Conservation (phyloP, 2,797 vertebrate species). For the Anguilla obscura region DNA sequence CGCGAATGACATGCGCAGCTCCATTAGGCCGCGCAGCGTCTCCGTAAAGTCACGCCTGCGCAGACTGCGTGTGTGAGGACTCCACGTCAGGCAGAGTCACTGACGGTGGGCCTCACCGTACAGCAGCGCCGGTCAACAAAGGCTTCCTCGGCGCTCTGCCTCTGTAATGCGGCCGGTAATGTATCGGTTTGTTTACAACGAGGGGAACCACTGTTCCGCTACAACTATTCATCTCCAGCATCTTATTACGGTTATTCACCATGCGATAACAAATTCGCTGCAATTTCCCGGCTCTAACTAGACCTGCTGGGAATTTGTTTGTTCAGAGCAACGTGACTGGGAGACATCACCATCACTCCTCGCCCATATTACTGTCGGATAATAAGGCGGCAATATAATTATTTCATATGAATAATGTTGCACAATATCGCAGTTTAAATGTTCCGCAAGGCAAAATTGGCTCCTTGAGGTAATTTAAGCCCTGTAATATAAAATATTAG, state of each 20-base stretch:
- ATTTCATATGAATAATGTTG: slow-evolving; percentile 79
- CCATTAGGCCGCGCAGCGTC: not conserved
- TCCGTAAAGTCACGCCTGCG: not conserved
- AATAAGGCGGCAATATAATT: slow-evolving; percentile 83
- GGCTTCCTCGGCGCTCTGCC: slow-evolving; percentile 21
- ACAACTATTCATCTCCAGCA: slow-evolving; percentile 79
- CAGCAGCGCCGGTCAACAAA: not conserved
- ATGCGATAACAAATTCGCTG: slow-evolving; percentile 85
- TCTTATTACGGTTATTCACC: slow-evolving; percentile 81
- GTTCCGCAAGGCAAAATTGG: slow-evolving; percentile 66
- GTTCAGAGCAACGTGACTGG: slow-evolving; percentile 82
- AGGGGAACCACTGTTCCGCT: slow-evolving; percentile 54
- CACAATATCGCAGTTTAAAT: slow-evolving; percentile 73
- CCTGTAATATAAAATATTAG: slow-evolving; percentile 63
- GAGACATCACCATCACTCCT: slow-evolving; percentile 85
- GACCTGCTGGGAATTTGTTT: slow-evolving; percentile 86
- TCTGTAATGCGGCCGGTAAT: slow-evolving; percentile 50
- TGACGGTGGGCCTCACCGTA: not conserved
- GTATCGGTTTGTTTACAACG: slow-evolving; percentile 68
- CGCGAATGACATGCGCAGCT: not conserved
- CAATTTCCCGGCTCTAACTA: slow-evolving; percentile 85
- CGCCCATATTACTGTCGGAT: slow-evolving; percentile 86
- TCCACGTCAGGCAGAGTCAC: slow-evolving; percentile 24
- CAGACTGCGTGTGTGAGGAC: not conserved
- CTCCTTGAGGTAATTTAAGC: slow-evolving; percentile 68